phyloP scores from a whole-genome alignment of 1,140 invertebrate genomes.

The Bemisia tabaci region DNA sequence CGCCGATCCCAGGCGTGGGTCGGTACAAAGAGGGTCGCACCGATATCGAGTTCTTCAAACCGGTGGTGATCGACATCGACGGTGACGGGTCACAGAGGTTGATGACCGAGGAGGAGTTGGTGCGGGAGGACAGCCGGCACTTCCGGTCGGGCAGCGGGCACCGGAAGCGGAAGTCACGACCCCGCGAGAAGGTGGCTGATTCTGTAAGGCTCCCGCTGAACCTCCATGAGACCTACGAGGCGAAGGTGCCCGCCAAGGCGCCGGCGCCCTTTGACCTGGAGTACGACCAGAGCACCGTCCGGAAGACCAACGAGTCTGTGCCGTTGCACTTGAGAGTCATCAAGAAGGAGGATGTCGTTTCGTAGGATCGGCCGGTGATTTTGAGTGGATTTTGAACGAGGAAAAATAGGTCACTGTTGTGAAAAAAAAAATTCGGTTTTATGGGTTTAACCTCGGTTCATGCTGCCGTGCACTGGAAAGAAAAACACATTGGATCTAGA shows the following conservation, averaged over 20 bases:
- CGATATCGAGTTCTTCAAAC: not conserved
- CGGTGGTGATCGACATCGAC: not conserved
- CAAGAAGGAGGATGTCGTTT: too few species aligned
- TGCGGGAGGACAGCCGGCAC: not conserved
- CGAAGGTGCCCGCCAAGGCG: not conserved
- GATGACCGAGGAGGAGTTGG: not conserved
- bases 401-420: too few species aligned
- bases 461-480: too few species aligned
- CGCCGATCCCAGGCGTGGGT: not conserved
- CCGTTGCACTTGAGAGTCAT: too few species aligned
- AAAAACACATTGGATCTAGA: too few species aligned
- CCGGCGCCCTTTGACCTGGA: not conserved
- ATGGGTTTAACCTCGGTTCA: too few species aligned
- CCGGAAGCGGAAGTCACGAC: not conserved
- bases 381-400: too few species aligned
- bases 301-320: too few species aligned
- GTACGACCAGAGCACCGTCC: not conserved
- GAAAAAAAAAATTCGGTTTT: too few species aligned
- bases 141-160: not conserved
- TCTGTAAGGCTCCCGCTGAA: not conserved
- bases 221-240: not conserved
- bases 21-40: not conserved
- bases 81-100: not conserved
- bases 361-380: too few species aligned
- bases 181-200: not conserved